Conservation (phyloP, 1,140 invertebrate species). For the Zaprionus vittiger region DNA sequence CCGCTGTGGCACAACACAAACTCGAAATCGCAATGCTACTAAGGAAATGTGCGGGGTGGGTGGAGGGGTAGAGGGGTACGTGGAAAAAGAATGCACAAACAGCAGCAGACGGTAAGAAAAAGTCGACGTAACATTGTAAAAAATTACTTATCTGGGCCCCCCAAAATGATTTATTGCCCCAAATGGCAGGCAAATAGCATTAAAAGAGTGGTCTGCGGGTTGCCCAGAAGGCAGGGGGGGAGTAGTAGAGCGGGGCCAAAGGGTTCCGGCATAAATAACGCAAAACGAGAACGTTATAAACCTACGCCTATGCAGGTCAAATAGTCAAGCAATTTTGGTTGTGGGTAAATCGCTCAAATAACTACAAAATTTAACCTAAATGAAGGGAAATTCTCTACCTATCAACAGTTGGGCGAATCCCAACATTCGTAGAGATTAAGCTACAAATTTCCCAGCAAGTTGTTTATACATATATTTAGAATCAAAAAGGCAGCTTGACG, state of each 20-base stretch:
- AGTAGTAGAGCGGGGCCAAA: constrained; percentile 39
- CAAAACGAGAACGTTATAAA: constrained; percentile 37
- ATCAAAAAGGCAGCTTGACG: not conserved
- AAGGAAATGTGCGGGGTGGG: constrained; percentile 39
- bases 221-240: constrained; percentile 10
- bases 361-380: not conserved
- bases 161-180: constrained; percentile 81
- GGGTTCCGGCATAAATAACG: constrained; percentile 76
- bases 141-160: constrained; percentile 76
- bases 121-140: constrained; percentile 56
- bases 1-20: constrained; percentile 39
- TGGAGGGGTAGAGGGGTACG: constrained; percentile 12
- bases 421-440: not conserved
- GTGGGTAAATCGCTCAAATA: not conserved
- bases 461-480: not conserved
- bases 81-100: constrained; percentile 29
- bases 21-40: constrained; percentile 54
- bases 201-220: constrained; percentile 66
- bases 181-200: constrained; percentile 81
- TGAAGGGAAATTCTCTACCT: not conserved
- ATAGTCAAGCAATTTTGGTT: not conserved
- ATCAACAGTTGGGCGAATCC: not conserved
- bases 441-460: not conserved
- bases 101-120: constrained; percentile 37
- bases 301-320: not conserved